phyloP scores from a whole-genome alignment of 1,140 invertebrate species.

The Phocides pigmalion region DNA sequence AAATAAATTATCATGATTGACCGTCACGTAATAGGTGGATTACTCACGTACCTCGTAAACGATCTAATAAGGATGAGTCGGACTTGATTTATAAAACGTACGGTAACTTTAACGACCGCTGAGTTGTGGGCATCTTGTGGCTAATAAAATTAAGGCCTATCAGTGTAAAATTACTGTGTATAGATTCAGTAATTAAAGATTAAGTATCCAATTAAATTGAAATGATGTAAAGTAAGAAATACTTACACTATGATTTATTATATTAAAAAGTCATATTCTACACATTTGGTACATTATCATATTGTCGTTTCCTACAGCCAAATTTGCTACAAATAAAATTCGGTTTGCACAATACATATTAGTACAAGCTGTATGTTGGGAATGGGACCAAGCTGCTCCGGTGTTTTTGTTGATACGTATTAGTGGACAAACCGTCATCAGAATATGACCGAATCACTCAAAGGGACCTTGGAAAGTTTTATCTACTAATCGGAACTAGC shows the following conservation, averaged over 20 bases:
- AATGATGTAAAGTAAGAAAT: neutral
- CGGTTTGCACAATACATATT: no score
- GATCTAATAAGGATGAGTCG: constrained; percentile 53
- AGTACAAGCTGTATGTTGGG: no score
- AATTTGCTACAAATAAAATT: no score
- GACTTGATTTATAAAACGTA: constrained; percentile 45
- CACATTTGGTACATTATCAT: no score
- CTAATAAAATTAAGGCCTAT: constrained; percentile 25
- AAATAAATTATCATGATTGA: constrained; percentile 69
- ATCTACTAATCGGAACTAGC: no score
- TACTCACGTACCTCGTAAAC: constrained; percentile 49
- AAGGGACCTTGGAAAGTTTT: no score
- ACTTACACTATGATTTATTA: neutral
- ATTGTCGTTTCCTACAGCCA: no score
- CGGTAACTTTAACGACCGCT: constrained; percentile 28
- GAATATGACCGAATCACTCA: no score
- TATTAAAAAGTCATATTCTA: no score
- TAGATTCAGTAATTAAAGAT: constrained; percentile 7
- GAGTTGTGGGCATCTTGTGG: constrained; percentile 14
- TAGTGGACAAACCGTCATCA: no score
- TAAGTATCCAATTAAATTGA: neutral
- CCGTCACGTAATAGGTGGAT: constrained; percentile 38
- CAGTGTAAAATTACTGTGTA: constrained; percentile 16
- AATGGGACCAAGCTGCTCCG: no score
- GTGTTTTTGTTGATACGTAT: no score